Conservation (phyloP, 2,113 vertebrate genomes). For the Vulpes lagopus region DNA sequence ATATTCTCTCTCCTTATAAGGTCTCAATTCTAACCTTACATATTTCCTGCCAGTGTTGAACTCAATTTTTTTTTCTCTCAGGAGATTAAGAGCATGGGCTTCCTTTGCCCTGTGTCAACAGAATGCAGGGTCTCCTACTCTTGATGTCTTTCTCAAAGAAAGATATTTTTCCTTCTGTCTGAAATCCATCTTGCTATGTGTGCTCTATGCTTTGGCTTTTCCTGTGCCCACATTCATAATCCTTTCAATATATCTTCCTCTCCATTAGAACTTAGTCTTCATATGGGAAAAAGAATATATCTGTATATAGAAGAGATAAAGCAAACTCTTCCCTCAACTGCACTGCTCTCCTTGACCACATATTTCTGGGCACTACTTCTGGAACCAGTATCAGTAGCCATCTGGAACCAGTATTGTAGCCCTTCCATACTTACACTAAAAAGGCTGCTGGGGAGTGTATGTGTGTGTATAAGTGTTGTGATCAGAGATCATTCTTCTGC, state of each 20-base stretch:
- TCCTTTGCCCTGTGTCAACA: neutral
- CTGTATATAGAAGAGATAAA: neutral
- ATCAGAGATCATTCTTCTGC: neutral
- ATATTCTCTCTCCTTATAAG: neutral
- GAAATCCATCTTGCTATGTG: neutral
- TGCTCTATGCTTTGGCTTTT: neutral
- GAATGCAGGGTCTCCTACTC: neutral
- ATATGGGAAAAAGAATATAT: neutral
- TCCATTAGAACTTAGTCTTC: neutral
- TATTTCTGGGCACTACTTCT: neutral
- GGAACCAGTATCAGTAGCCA: neutral
- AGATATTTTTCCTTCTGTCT: neutral
- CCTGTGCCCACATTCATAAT: neutral
- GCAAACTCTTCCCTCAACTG: accelerated
- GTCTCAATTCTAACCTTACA: neutral
- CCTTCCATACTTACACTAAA: neutral
- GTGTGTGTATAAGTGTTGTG: neutral
- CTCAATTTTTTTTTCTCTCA: neutral
- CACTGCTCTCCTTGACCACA: neutral
- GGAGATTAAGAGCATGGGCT: neutral
- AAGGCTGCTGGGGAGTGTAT: too few species aligned
- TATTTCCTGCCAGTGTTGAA: neutral
- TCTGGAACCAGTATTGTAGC: accelerated
- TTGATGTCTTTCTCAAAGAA: neutral
- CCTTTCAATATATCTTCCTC: neutral